A percentile compares a stretch with the other conserved stretches of the same genome.
These are phyloP conservation scores for Drosophila prostipennis DNA, from an alignment of 2,888 invertebrate genomes.

Conservation along the genomic window DNA sequence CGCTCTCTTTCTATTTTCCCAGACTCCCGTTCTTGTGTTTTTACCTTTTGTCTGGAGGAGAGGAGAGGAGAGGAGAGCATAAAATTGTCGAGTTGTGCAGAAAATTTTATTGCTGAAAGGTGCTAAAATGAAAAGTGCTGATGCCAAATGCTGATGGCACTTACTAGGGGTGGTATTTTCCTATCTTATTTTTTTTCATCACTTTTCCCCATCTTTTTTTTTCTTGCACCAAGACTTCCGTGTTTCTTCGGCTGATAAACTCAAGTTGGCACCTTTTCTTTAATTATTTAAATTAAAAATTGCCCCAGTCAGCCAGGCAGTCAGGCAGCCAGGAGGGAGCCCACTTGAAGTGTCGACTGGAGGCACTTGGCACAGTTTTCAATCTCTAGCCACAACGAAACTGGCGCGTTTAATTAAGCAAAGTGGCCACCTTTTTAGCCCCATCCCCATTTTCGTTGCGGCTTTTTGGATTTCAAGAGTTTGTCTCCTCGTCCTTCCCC, in stretches of 20 bases:
- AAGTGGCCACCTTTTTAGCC: conserved; percentile 69
- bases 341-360: conserved; percentile 41
- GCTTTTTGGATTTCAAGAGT: conserved; percentile 53
- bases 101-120: conserved; percentile 77
- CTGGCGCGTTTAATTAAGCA: conserved; percentile 78
- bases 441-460: conserved; percentile 33
- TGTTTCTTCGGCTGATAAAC: conserved; percentile 23
- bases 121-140: conserved; percentile 79
- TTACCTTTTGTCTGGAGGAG: conserved; percentile 65
- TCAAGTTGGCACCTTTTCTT: conserved; percentile 47
- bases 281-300: conserved; percentile 78
- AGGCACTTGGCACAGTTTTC: conserved; percentile 73
- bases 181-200: not conserved
- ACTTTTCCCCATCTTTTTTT: not conserved
- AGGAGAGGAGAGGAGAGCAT: conserved; percentile 14
- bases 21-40: conserved; percentile 46
- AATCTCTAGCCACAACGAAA: conserved; percentile 56
- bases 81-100: conserved; percentile 75
- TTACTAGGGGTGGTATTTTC: conserved; percentile 15
- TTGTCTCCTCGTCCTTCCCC: conserved; percentile 19
- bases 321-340: conserved; percentile 28
- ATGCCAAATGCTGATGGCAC: conserved; percentile 54
- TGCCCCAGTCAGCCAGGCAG: conserved; percentile 47
- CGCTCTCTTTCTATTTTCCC: conserved; percentile 9
- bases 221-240: not conserved